Conservation (phyloP, 2,797 vertebrate genomes). For the Oreochromis mossambicus region DNA sequence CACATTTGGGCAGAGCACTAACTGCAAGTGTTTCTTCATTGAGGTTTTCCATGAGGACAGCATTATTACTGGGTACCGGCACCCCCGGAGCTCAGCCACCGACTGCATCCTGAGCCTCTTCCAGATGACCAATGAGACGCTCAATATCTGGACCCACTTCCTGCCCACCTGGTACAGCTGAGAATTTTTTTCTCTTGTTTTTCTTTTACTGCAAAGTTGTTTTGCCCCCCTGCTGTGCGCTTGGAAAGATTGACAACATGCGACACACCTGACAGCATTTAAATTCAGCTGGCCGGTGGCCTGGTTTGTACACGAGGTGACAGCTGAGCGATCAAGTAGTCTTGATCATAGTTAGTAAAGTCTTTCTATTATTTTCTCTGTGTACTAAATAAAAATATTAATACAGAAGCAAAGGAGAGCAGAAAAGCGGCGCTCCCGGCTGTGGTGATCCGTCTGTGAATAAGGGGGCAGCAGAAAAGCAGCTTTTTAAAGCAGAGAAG, state of each 20-base stretch:
- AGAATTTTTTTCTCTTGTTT: not conserved
- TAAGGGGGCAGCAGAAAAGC: not conserved
- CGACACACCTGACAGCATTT: not conserved
- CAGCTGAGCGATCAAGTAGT: not conserved
- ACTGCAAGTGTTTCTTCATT: not conserved
- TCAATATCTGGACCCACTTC: constrained; percentile 97
- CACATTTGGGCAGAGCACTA: not conserved
- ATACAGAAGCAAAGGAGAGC: not conserved
- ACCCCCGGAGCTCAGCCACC: constrained; percentile 83
- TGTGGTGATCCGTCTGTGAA: not conserved
- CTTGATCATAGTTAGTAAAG: not conserved
- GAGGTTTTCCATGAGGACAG: constrained; percentile 90
- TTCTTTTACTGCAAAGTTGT: not conserved
- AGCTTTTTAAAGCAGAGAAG: not conserved
- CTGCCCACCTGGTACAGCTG: constrained; percentile 84
- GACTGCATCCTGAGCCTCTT: constrained; percentile 91
- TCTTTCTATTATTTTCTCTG: not conserved
- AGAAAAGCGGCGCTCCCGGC: not conserved
- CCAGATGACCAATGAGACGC: constrained; percentile 93
- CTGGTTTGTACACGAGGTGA: not conserved
- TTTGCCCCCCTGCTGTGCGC: not conserved
- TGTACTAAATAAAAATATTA: not conserved
- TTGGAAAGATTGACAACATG: not conserved
- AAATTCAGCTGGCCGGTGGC: not conserved
- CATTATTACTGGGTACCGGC: constrained; percentile 92